phyloP scores from a whole-genome alignment of 1,140 invertebrate genomes.

The Drosophila persimilis region DNA sequence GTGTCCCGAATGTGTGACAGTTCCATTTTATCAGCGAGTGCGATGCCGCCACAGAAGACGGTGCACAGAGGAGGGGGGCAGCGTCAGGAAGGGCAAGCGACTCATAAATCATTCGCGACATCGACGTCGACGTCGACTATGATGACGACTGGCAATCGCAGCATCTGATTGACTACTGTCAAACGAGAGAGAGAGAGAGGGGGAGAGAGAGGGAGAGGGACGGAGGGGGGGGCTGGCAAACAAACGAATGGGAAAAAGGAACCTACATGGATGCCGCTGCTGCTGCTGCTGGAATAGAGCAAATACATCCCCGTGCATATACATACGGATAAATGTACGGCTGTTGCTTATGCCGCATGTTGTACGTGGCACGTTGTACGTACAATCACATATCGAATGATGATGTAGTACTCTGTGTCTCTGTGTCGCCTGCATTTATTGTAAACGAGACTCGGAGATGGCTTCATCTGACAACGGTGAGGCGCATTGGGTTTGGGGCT shows the following conservation, averaged over 20 bases:
- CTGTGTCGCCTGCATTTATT: constrained; percentile 54
- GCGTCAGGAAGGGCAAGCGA: constrained; percentile 38
- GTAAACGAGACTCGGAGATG: constrained; percentile 46
- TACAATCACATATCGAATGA: constrained; percentile 43
- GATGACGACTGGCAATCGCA: constrained; percentile 77
- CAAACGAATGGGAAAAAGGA: constrained; percentile 24
- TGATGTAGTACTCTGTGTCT: constrained; percentile 38
- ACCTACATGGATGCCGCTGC: constrained; percentile 1
- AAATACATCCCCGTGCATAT: constrained; percentile 15
- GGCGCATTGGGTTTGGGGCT: neutral
- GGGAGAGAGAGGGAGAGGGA: too few species aligned
- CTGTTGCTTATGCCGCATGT: constrained; percentile 23
- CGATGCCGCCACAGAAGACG: neutral
- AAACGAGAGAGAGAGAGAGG: constrained; percentile 21
- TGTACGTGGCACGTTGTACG: constrained; percentile 23
- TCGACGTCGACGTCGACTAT: constrained; percentile 74
- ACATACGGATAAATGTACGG: constrained; percentile 6
- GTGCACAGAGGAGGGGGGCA: too few species aligned
- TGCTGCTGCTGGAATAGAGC: constrained; percentile 27
- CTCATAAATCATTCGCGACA: constrained; percentile 77
- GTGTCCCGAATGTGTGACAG: constrained; percentile 58
- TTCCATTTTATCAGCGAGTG: constrained; percentile 62
- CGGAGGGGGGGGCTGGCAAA: constrained; percentile 11
- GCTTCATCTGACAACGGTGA: constrained; percentile 15
- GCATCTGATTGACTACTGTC: constrained; percentile 76